Conservation (phyloP, 2,113 vertebrate genomes). For the Electrona antarctica region DNA sequence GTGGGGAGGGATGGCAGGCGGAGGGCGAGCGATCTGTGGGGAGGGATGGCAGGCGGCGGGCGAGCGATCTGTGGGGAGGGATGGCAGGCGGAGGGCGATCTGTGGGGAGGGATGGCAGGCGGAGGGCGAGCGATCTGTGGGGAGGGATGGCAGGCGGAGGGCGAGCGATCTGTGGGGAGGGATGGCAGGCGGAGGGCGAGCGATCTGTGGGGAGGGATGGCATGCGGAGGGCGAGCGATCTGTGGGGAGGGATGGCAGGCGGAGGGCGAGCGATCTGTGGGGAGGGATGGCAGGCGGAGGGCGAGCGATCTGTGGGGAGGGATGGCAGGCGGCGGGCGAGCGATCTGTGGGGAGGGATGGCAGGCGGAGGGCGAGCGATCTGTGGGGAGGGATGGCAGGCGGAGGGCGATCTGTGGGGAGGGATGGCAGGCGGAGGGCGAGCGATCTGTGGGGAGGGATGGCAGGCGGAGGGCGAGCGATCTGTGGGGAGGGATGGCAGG, state of each 20-base stretch:
- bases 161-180: slow-evolving; percentile 39
- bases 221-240: neutral
- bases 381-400: slow-evolving; percentile 54
- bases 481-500: slow-evolving; percentile 54
- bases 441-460: slow-evolving; percentile 47
- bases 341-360: slow-evolving; percentile 49
- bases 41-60: slow-evolving; percentile 46
- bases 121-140: slow-evolving; percentile 12
- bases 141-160: slow-evolving; percentile 50
- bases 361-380: neutral
- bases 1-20: slow-evolving; percentile 51
- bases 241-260: slow-evolving; percentile 54
- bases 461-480: slow-evolving; percentile 1
- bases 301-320: slow-evolving; percentile 39
- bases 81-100: slow-evolving; percentile 18
- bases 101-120: slow-evolving; percentile 54
- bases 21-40: slow-evolving; percentile 22
- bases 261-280: slow-evolving; percentile 12
- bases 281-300: slow-evolving; percentile 50
- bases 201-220: slow-evolving; percentile 49
- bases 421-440: slow-evolving; percentile 28
- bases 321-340: slow-evolving; percentile 23
- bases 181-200: slow-evolving; percentile 24
- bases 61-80: slow-evolving; percentile 43
- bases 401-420: slow-evolving; percentile 42